Evolutionary conservation across 1,140 invertebrate species (phyloP), one percentile per base, ranked within the genome.

Genomic region (Pomphorhynchus laevis): DNA sequence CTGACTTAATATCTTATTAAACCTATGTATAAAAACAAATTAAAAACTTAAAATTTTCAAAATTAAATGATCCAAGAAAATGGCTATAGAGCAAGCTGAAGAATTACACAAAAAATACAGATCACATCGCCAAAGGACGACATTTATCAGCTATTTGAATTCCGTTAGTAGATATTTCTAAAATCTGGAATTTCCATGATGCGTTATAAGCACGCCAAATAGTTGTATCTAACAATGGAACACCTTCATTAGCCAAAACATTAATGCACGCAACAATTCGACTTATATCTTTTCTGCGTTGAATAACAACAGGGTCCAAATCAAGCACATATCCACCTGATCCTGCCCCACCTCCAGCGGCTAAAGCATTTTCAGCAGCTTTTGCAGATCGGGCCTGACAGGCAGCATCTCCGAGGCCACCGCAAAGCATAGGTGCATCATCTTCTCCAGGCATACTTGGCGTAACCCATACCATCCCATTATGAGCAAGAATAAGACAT

Each of bases 401-500:
- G 69, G 68, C n/a, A 76, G 55, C 58, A 74, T 71, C 49, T 74
- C 68, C 2, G 67, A 64, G 50, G 18, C 39, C 37, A 12, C 73
- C 72, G 38, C 72, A 72, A 29, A 67, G 66, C 23, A 67, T 67
- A 20, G 67, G 65, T 6, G 41, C 46, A 46, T 69, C 67, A 9
- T 67, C 64, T 5, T 64, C 36, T n/a, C n/a, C n/a, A n/a, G n/a
- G n/a, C 14, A 48, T 45, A 8, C 64, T 68, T 0, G 75, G 72
- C 40, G 68, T 70, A 35, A 98, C 72, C 77, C 79, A 95, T 38
- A 95, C 70, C 47, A 71, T 86, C 1, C 89, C 86, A 57, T 98
- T 95, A 45, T 77, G 80, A 6, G 84, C 84, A 6, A 95, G 64
- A 41, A 95, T 86, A 6, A 95, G 59, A 45, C 69, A 74, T 0